Evolutionary conservation across 2,797 vertebrate species (phyloP).

Genomic region (Xiphorhynchus erythropygius): DNA sequence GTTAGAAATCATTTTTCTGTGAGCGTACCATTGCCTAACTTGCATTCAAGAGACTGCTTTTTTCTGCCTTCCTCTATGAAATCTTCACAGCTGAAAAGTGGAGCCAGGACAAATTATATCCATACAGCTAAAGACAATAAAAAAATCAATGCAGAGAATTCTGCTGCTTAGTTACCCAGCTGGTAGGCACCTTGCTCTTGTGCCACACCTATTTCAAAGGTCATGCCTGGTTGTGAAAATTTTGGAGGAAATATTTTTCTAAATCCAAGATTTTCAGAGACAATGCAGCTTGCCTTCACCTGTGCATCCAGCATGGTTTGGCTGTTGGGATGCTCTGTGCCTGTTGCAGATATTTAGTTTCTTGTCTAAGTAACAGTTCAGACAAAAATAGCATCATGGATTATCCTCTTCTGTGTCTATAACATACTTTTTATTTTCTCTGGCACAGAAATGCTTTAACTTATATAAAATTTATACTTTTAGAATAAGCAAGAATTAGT

Average conservation of each 20-base stretch:
- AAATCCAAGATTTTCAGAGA: neutral
- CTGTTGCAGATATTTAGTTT: neutral
- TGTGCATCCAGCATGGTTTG: rapidly evolving
- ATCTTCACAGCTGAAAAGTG: neutral
- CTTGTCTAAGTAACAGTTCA: neutral
- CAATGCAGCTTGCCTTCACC: neutral
- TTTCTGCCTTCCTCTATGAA: neutral
- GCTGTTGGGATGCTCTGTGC: neutral
- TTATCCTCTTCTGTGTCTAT: neutral
- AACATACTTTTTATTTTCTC: neutral
- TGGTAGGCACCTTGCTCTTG: neutral
- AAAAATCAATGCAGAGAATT: neutral
- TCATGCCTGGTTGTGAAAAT: neutral
- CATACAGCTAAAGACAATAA: neutral
- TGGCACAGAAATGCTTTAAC: neutral
- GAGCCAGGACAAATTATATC: neutral
- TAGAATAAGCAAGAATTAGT: neutral
- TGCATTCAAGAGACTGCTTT: neutral
- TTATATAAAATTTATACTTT: neutral
- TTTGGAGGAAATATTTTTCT: neutral
- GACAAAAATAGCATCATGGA: neutral
- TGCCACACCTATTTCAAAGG: neutral
- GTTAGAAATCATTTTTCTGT: neutral
- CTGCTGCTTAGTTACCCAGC: neutral
- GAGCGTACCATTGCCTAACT: neutral